Percentiles rank a stretch among this genome's conserved stretches.
phyloP scores from a whole-genome alignment of 2,888 invertebrate genomes.

The Pyrocoelia pectoralis region DNA sequence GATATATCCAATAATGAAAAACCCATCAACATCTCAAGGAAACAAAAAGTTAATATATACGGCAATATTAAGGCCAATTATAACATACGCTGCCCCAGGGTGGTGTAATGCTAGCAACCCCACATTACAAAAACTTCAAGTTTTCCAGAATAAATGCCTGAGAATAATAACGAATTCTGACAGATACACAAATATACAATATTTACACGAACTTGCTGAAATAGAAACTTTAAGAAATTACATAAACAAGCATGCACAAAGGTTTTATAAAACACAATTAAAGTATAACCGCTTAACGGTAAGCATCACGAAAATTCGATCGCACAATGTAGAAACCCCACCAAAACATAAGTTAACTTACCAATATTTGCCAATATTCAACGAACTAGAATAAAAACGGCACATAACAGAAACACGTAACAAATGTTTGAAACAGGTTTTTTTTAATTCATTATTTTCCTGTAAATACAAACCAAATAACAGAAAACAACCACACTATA shows the following conservation, averaged over 20 bases:
- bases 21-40: slow-evolving; percentile 14
- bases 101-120: slow-evolving; percentile 38
- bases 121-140: slow-evolving; percentile 31
- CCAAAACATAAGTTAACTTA: neutral
- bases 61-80: slow-evolving; percentile 37
- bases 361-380: neutral
- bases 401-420: too few species aligned
- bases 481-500: too few species aligned
- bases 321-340: neutral
- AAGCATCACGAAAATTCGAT: too few species aligned
- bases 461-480: too few species aligned
- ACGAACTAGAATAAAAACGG: neutral
- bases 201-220: too few species aligned
- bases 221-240: too few species aligned
- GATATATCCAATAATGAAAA: too few species aligned
- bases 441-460: too few species aligned
- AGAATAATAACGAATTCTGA: too few species aligned
- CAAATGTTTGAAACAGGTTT: too few species aligned
- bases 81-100: slow-evolving; percentile 43
- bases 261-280: neutral
- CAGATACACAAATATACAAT: too few species aligned
- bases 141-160: too few species aligned
- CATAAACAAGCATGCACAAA: neutral
- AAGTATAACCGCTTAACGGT: neutral
- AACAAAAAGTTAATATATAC: slow-evolving; percentile 43